Evolutionary conservation across 2,888 invertebrate species (phyloP), one percentile per base, ranked within the genome.

Genomic region (Gibbula magus): DNA sequence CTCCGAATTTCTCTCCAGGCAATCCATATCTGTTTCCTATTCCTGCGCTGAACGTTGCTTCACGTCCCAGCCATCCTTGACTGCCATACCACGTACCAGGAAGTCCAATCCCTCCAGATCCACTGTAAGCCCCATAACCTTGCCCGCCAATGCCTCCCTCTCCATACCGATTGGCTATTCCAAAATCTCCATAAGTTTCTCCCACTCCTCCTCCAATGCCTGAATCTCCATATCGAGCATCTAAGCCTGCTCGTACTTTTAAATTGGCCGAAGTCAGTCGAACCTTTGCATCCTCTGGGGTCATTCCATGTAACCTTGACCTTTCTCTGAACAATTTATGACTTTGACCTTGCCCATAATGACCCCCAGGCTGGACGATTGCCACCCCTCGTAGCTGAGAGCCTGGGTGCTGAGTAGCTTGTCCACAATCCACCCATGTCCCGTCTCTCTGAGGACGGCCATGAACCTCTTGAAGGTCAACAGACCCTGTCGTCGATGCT

Each of bases 401-500:
- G n/a, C n/a, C n/a, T n/a, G n/a, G n/a, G n/a, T n/a, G n/a, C n/a
- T 83, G 52, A 85, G 52, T 8, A 85, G 76, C 29, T 25, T 51
- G 25, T 83, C 85, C 52, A 80, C 85, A 51, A 85, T 77, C 80
- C 83, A 85, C 5, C 85, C 56, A 45, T 83, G 83, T 0, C 84
- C 84, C 0, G n/a, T n/a, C n/a, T n/a, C n/a, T n/a, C n/a, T n/a
- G n/a, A n/a, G n/a, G n/a, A n/a, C n/a, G n/a, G n/a, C n/a, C n/a
- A n/a, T n/a, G n/a, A n/a, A n/a, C n/a, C n/a, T n/a, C n/a, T n/a
- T n/a, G n/a, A n/a, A n/a, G 84, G 83, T 2, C 73, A 77, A 22
- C 73, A 39, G 4, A 84, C 82, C 5, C 74, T 75, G 52, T 82
- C 51, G 73, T 83, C 80, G 39, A 84, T 29, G 18, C 75, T 77